Evolutionary conservation across 2,797 vertebrate species (phyloP).

Genomic region (Acrocephalus scirpaceus): DNA sequence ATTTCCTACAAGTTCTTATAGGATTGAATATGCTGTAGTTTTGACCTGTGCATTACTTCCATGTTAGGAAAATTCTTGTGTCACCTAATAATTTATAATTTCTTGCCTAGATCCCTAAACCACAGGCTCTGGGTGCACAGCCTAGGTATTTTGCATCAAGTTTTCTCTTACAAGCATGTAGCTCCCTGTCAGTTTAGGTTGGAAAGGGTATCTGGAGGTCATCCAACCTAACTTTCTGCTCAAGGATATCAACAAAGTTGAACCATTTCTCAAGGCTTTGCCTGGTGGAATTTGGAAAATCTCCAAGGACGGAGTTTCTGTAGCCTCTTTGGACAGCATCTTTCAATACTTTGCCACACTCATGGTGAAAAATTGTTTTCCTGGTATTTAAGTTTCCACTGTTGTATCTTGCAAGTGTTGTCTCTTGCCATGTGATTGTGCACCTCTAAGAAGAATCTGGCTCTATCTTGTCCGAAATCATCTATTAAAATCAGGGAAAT

Average conservation of each 20-base stretch:
- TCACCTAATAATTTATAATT: not conserved
- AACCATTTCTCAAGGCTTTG: not conserved
- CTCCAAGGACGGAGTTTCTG: not conserved
- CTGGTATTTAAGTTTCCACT: not conserved
- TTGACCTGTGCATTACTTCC: not conserved
- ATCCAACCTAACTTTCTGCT: not conserved
- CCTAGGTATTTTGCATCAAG: not conserved
- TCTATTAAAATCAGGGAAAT: not conserved
- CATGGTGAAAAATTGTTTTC: not conserved
- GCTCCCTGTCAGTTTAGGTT: not conserved
- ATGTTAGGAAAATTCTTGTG: not conserved
- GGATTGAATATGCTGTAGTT: not conserved
- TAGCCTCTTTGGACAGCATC: not conserved
- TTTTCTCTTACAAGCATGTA: not conserved
- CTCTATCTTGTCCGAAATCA: not conserved
- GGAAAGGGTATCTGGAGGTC: not conserved
- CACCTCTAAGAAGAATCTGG: not conserved
- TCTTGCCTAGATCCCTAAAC: not conserved
- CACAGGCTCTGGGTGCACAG: not conserved
- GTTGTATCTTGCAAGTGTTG: not conserved
- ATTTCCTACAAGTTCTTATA: not conserved
- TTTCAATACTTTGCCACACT: not conserved
- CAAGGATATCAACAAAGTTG: not conserved
- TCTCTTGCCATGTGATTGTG: not conserved
- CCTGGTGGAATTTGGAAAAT: not conserved